Conservation (phyloP, 2,888 invertebrate genomes). For the Parthenolecanium corni region DNA sequence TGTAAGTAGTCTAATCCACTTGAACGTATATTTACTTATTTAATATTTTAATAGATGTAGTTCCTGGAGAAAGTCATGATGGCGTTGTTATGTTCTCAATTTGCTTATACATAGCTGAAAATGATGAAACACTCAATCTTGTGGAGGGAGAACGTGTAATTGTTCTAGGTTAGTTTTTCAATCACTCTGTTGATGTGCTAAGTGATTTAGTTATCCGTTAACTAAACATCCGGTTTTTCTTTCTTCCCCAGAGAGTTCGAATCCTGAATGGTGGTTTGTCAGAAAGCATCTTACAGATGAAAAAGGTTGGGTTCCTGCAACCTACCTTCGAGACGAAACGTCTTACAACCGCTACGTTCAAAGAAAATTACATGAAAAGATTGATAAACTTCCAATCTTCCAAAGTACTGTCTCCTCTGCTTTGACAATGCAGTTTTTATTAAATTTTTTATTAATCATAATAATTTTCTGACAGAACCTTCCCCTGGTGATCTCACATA, state of each 20-base stretch:
- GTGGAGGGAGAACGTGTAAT: constrained; percentile 83
- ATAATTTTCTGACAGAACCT: constrained; percentile 50
- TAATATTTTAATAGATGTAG: constrained; percentile 33
- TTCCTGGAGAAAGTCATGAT: constrained; percentile 47
- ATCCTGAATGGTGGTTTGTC: constrained; percentile 87
- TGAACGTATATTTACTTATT: too few relatives aligned
- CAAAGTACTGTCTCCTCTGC: constrained; percentile 59
- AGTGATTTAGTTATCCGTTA: too few relatives aligned
- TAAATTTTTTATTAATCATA: neutral
- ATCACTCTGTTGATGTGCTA: too few relatives aligned
- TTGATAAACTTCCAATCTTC: constrained; percentile 80
- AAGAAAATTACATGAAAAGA: constrained; percentile 79
- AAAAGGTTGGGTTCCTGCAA: constrained; percentile 87
- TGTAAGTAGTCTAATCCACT: too few relatives aligned
- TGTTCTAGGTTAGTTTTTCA: constrained; percentile 52
- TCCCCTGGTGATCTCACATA: constrained; percentile 61
- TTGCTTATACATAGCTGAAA: constrained; percentile 73
- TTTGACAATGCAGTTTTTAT: neutral
- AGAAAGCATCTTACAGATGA: constrained; percentile 79
- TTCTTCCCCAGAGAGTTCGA: constrained; percentile 57
- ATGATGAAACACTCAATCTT: constrained; percentile 73
- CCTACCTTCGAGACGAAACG: constrained; percentile 68
- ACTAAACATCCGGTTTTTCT: too few relatives aligned
- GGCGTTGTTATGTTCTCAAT: constrained; percentile 73
- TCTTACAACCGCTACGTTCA: constrained; percentile 73